Percentiles rank a stretch among this genome's conserved stretches.
phyloP scores from a whole-genome alignment of 2,888 invertebrate species.

The Folsomia manolachei region DNA sequence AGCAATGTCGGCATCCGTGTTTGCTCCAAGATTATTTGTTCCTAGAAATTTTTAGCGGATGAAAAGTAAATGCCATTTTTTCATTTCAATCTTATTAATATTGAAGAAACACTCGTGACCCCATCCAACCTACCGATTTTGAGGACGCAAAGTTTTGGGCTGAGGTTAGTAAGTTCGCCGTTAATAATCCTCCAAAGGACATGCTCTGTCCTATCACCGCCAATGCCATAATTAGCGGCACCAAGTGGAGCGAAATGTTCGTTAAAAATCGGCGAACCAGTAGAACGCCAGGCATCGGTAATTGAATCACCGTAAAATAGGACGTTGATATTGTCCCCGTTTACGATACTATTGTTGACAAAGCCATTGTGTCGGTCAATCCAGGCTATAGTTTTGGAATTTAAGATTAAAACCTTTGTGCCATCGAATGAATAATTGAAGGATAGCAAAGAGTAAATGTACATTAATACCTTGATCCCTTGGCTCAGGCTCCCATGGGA shows the following conservation, averaged over 20 bases:
- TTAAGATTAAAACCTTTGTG: too few species aligned
- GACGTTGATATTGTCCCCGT: slow-evolving; percentile 35
- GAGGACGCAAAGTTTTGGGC: slow-evolving; percentile 59
- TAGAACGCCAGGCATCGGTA: slow-evolving; percentile 39
- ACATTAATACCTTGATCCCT: too few species aligned
- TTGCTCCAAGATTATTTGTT: slow-evolving; percentile 56
- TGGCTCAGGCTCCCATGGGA: slow-evolving; percentile 43
- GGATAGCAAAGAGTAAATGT: too few species aligned
- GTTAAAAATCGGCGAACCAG: slow-evolving; percentile 32
- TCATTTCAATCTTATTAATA: too few species aligned
- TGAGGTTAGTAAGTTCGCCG: slow-evolving; percentile 58
- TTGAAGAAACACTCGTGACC: too few species aligned
- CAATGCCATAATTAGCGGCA: slow-evolving; percentile 52
- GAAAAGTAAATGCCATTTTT: not conserved
- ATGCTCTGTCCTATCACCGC: slow-evolving; percentile 58
- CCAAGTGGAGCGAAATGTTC: slow-evolving; percentile 41
- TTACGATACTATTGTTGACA: slow-evolving; percentile 30
- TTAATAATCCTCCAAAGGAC: slow-evolving; percentile 59
- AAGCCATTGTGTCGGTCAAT: slow-evolving; percentile 30
- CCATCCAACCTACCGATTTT: slow-evolving; percentile 55
- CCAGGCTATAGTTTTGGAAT: too few species aligned
- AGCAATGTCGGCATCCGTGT: slow-evolving; percentile 55
- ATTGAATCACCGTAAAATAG: slow-evolving; percentile 48
- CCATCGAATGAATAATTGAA: too few species aligned
- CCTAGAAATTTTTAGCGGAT: slow-evolving; percentile 42